Evolutionary conservation across 2,797 vertebrate species (phyloP), one percentile per base, ranked within the genome.

Genomic region (Tamandua tetradactyla): DNA sequence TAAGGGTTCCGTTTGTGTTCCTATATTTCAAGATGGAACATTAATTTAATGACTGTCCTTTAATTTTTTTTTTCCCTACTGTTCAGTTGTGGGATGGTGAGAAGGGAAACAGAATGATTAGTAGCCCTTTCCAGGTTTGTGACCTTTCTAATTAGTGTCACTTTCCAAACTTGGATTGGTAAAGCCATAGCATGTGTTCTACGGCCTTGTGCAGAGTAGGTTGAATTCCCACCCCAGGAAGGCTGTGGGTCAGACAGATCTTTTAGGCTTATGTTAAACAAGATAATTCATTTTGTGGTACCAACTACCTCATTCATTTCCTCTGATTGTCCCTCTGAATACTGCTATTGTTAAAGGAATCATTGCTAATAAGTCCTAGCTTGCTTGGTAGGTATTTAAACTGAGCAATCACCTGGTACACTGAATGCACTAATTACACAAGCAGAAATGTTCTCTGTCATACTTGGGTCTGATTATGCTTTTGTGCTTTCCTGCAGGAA

Each of bases 401-500:
- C 55, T 96, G 40, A 96, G 3, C 59, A 91, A 35, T 94, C n/a
- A 30, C 94, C 88, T 96, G 95, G 93, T 96, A 79, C 3, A 78
- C 55, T 93, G 11, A 81, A 15, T 23, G 1, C 78, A 27, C 61
- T 81, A 40, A 81, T 90, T 92, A 74, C 66, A 90, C 75, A 66
- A 89, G 35, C 42, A 91, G 89, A 96, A 62, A 0, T 52, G 72
- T 90, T 95, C 15, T 95, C 83, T 30, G 0, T 83, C 25, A 84
- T 95, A 0, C 40, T 91, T 85, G 97, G 91, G 8, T 96, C 78
- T 98, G 97, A 98, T 97, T 97, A 87, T 97, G 94, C 88, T 94
- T 93, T 23, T 98, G 72, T 98, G 97, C 98, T 98, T 98, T 98
- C 98, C 98, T 99, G 98, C 99, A 99, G 99, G 99, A 99, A 98